Evolutionary conservation across 2,888 invertebrate species (phyloP), one percentile per base, ranked within the genome.

Genomic region (Trisateles emortualis): DNA sequence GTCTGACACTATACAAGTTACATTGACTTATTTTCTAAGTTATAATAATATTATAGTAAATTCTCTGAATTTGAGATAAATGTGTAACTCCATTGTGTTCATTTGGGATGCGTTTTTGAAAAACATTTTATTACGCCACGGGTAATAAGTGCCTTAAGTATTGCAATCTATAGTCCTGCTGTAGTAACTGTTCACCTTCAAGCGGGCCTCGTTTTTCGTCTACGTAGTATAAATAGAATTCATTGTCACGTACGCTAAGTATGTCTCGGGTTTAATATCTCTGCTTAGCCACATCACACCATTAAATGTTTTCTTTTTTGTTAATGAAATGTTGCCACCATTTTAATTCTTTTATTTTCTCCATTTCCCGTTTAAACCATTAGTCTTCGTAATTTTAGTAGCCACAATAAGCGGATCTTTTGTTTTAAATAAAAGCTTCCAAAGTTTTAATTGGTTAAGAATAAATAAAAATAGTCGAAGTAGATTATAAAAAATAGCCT

Each of bases 301-400:
- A 81, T 86, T 84, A 81, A 81, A 78, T 76, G 76, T 80, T 82
- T 82, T 80, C 76, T 78, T 82, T 79, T 78, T 76, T 68, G 55
- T 47, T 69, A 68, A 72, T 75, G 65, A 76, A 74, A 78, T 72
- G 70, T 78, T 81, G 74, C 63, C 69, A 68, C 67, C 72, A 68
- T 71, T 79, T 72, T 72, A 72, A 75, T 74, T 77, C 67, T 68
- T 73, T 77, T 72, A 68, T 72, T 70, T 72, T 68, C 48, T 62
- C 74, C 51, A 56, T 65, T 30, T 61, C 68, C 52, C 66, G 63
- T 63, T 70, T 61, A 46, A 56, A 47, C 56, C 62, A 68, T 68
- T 66, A 56, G 70, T 49, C 59, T 57, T 55, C 50, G 49, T 47
- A 44, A 61, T 53, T 59, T 64, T 47, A 40, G 44, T 19, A 30